Conservation (phyloP, 2,888 invertebrate species). For the Hydroisotoma schaefferi region DNA sequence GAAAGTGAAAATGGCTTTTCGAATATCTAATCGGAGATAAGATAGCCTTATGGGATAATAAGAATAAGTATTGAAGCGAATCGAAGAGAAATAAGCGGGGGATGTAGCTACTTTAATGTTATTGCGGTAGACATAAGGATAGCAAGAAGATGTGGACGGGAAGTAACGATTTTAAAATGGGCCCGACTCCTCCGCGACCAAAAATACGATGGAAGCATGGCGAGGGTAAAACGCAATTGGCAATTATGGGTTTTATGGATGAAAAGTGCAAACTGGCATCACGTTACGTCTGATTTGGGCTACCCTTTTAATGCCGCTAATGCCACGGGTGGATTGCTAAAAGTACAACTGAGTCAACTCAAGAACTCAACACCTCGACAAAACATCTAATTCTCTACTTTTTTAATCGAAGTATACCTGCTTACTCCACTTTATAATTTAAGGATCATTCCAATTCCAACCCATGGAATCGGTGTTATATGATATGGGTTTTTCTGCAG, state of each 20-base stretch:
- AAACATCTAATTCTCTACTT: not conserved
- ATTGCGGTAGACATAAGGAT: too few species aligned
- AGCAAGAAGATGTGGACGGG: not conserved
- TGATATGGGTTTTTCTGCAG: too few species aligned
- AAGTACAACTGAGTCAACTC: constrained; percentile 21
- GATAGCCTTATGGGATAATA: too few species aligned
- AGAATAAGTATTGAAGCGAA: not conserved
- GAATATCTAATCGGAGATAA: too few species aligned
- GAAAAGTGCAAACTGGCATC: constrained; percentile 34
- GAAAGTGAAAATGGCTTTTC: not conserved
- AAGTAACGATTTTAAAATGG: not conserved
- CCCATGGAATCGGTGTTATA: too few species aligned
- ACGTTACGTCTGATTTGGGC: constrained; percentile 30
- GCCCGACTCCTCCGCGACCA: too few species aligned
- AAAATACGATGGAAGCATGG: not conserved
- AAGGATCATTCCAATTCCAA: too few species aligned
- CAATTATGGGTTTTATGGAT: constrained; percentile 38
- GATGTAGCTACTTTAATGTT: too few species aligned
- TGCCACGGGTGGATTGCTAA: constrained; percentile 23
- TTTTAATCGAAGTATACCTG: too few species aligned
- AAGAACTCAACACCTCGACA: not conserved
- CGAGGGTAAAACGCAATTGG: constrained; percentile 28
- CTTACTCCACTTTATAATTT: too few species aligned
- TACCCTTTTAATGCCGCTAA: constrained; percentile 2
- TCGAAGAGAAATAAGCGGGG: too few species aligned